phyloP scores from a whole-genome alignment of 2,888 invertebrate species.

The Spilosoma lubricipeda region DNA sequence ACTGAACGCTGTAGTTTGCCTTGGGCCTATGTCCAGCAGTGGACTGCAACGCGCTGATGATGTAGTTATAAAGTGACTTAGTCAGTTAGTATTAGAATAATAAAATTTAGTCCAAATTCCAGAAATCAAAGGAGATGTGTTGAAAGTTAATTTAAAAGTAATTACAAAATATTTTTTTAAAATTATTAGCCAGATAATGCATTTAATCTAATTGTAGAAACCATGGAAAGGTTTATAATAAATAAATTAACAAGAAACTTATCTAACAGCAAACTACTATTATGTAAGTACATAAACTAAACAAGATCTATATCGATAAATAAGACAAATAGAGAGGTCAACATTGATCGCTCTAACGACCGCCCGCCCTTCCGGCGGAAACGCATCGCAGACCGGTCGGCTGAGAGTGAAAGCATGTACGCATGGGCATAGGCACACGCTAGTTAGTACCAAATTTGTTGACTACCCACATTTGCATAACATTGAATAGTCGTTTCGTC shows the following conservation, averaged over 20 bases:
- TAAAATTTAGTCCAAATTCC: neutral
- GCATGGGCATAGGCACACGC: slow-evolving; percentile 41
- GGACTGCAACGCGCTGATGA: neutral
- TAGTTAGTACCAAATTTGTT: slow-evolving; percentile 51
- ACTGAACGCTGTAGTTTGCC: no score
- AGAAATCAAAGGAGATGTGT: neutral
- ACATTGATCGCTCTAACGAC: slow-evolving; percentile 34
- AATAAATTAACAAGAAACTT: slow-evolving; percentile 11
- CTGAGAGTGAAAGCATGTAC: slow-evolving; percentile 69
- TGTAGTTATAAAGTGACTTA: neutral
- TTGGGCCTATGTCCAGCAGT: no score
- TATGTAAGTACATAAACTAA: slow-evolving; percentile 19
- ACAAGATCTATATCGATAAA: slow-evolving; percentile 33
- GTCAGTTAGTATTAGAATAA: neutral
- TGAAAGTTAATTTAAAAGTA: neutral
- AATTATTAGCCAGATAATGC: slow-evolving; percentile 3
- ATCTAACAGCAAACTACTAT: slow-evolving; percentile 16
- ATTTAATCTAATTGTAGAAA: slow-evolving; percentile 1
- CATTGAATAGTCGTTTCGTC: slow-evolving; percentile 22
- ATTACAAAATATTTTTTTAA: neutral
- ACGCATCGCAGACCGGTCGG: slow-evolving; percentile 50
- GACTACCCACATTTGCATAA: slow-evolving; percentile 43
- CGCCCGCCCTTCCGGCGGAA: slow-evolving; percentile 55
- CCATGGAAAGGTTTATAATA: slow-evolving; percentile 9
- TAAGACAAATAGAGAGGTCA: slow-evolving; percentile 37